Base-by-base conservation (phyloP, 2,113 vertebrate species). In the Hepsetus odoe region DNA sequence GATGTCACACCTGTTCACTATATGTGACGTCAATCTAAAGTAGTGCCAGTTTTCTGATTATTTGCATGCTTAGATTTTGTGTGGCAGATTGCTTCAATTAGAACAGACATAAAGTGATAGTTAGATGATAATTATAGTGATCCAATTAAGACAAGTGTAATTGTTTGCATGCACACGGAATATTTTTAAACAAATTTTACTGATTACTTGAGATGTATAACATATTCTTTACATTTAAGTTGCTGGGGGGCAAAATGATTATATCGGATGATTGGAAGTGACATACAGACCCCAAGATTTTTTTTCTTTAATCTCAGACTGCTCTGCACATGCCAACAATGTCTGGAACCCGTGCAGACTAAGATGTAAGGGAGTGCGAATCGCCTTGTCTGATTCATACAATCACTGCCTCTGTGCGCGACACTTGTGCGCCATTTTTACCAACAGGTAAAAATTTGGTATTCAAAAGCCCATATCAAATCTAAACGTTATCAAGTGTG, bases 401-500 rank as follows among this genome's bases (percentile, higher is more conserved):
- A 33, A 49, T n/a, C 70, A 61, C 24, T n/a, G 13, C 22, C 32
- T 61, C 14, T 42, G n/a, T 56, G 46, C 53, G n/a, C 73, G 42
- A 32, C 53, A 53, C 20, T 18, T 14, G 0, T 8, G 35, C 12
- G 22, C 24, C 6, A 28, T 26, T 16, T 64, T 59, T 22, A 64
- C 69, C 40, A 55, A 55, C 42, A 53, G n/a, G 64, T 68, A 42
- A 11, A 62, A 69, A 77, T 82, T 53, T 55, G 69, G 7, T n/a
- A 69, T 73, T 69, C 24, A 69, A 74, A 73, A 35, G 22, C 18
- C 38, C 20, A 22, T 16, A 30, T 28, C 8, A 55, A 55, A 55
- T 24, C 51, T 77, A 69, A 68, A 72, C 55, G 71, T 82, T 72
- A 72, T 49, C 67, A 56, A 61, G 30, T 56, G 22, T 51, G 59